Percentiles rank a stretch among this genome's conserved stretches.
These are phyloP conservation scores for Montipora capricornis DNA, from an alignment of 64 coral and sea anemone species.

Conservation along the genomic window DNA sequence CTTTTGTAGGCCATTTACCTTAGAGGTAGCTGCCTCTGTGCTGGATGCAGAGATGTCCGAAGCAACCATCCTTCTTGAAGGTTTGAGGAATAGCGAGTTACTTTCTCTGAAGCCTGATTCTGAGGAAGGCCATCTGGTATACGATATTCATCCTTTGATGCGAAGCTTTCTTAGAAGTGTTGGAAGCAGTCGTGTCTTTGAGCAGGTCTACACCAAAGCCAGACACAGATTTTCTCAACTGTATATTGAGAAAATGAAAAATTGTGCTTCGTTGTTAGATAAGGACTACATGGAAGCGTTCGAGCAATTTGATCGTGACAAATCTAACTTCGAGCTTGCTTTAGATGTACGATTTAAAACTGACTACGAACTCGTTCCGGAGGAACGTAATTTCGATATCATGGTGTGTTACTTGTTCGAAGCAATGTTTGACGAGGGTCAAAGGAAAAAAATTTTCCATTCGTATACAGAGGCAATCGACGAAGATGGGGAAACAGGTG, in stretches of 20 bases:
- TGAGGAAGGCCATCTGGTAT: neutral
- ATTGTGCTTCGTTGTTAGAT: constrained; percentile 15
- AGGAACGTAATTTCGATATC: neutral
- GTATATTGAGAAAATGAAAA: constrained; percentile 10
- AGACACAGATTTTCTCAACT: neutral
- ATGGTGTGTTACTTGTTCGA: constrained; percentile 27
- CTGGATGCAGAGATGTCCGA: neutral
- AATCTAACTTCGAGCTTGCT: constrained; percentile 46
- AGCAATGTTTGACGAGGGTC: neutral
- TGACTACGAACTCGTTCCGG: constrained; percentile 9
- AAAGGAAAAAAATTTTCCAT: constrained; percentile 12
- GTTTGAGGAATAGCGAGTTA: neutral
- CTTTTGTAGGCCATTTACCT: constrained; percentile 6
- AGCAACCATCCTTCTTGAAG: neutral
- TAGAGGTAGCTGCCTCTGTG: neutral
- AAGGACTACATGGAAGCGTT: constrained; percentile 30
- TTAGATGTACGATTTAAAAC: constrained; percentile 40
- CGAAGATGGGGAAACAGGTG: too few species aligned
- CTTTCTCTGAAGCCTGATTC: neutral
- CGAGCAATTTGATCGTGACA: constrained; percentile 32
- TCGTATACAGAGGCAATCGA: constrained; percentile 3
- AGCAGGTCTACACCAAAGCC: neutral
- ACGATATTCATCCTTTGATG: constrained; percentile 31
- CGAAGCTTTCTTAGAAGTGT: constrained; percentile 2
- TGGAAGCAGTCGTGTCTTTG: neutral